Evolutionary conservation across 2,113 vertebrate species (phyloP).

Genomic region (Lota lota): DNA sequence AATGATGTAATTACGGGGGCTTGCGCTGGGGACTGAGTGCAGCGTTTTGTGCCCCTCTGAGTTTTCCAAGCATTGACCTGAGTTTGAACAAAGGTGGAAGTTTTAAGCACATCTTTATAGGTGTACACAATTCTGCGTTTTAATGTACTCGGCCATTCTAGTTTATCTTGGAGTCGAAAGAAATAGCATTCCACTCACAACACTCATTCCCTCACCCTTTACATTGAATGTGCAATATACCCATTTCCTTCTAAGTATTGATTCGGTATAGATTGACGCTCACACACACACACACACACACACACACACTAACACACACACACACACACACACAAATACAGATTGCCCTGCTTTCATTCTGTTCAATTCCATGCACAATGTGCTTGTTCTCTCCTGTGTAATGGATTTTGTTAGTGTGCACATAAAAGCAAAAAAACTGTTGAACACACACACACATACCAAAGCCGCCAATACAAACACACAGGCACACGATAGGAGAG

Average conservation of each 20-base stretch:
- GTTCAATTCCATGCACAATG: slow-evolving; percentile 44
- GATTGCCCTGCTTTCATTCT: slow-evolving; percentile 19
- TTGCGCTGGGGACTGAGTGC: too few relatives aligned
- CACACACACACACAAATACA: neutral
- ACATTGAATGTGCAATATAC: too few relatives aligned
- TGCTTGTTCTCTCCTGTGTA: slow-evolving; percentile 29
- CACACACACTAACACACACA: neutral
- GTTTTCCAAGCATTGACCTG: too few relatives aligned
- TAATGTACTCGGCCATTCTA: too few relatives aligned
- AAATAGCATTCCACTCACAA: neutral
- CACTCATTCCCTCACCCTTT: neutral
- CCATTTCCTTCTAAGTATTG: too few relatives aligned
- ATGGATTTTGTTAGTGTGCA: slow-evolving; percentile 9
- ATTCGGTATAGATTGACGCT: too few relatives aligned
- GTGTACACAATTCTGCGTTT: too few relatives aligned
- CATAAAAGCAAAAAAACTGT: neutral
- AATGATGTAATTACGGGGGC: too few relatives aligned
- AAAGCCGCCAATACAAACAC: slow-evolving; percentile 17
- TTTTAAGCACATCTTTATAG: too few relatives aligned
- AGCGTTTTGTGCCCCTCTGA: too few relatives aligned
- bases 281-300: slow-evolving; percentile 9
- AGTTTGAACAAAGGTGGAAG: too few relatives aligned
- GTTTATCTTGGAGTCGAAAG: too few relatives aligned
- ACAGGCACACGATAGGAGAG: slow-evolving; percentile 18
- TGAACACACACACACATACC: slow-evolving; percentile 11